Conservation (phyloP, 1,140 invertebrate genomes). For the Coptotermes formosanus region DNA sequence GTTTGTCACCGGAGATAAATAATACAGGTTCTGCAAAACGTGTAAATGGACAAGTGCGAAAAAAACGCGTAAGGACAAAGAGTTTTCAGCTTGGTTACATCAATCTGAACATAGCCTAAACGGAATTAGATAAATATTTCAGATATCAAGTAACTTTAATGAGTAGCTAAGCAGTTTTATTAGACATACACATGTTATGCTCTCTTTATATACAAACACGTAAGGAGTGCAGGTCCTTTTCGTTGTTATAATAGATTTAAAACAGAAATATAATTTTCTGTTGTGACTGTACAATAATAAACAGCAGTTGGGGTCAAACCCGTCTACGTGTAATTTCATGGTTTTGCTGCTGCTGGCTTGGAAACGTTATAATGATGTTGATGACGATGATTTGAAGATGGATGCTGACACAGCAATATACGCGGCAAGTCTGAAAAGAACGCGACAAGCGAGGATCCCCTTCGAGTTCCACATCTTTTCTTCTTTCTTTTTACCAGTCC, state of each 20-base stretch:
- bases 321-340: constrained; percentile 4
- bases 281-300: background rate
- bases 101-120: too few species aligned
- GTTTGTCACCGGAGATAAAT: too few species aligned
- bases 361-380: constrained; percentile 16
- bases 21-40: too few species aligned
- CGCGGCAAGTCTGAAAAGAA: background rate
- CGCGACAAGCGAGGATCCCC: background rate
- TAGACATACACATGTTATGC: too few species aligned
- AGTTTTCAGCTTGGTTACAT: too few species aligned
- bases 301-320: background rate
- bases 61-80: too few species aligned
- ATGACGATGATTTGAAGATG: constrained; percentile 6
- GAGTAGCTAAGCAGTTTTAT: too few species aligned
- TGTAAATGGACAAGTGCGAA: too few species aligned
- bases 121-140: too few species aligned
- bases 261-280: constrained; percentile 1
- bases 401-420: constrained; percentile 5
- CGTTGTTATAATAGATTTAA: background rate
- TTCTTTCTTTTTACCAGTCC: background rate
- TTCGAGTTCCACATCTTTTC: background rate
- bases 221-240: too few species aligned
- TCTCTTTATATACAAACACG: too few species aligned
- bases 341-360: constrained; percentile 9
- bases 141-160: too few species aligned